phyloP scores from a whole-genome alignment of 2,113 vertebrate species.

The Ceyx margarethae region DNA sequence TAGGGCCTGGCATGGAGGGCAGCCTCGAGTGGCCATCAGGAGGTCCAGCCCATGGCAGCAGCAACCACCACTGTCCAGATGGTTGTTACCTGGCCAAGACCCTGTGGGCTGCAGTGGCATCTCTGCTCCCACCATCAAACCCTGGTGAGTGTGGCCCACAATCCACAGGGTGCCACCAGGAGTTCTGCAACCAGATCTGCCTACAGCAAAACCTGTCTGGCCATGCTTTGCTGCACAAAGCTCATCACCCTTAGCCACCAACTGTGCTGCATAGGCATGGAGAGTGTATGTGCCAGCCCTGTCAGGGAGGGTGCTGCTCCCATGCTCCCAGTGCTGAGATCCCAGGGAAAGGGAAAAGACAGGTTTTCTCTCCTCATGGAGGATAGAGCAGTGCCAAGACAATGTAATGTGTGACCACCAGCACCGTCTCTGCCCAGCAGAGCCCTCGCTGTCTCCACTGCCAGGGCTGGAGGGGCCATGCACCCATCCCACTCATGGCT shows the following conservation, averaged over 20 bases:
- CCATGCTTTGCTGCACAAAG: neutral
- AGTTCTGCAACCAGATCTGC: neutral
- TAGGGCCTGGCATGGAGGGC: neutral
- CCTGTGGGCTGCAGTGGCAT: neutral
- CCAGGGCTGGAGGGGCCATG: neutral
- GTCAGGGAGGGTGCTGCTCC: neutral
- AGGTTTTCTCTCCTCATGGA: neutral
- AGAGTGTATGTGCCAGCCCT: neutral
- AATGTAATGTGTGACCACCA: fast-evolving
- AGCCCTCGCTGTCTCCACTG: neutral
- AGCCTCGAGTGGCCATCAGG: neutral
- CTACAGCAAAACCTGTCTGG: neutral
- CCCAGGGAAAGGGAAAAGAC: neutral
- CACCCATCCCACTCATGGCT: fast-evolving
- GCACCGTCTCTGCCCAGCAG: neutral
- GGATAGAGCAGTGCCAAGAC: neutral
- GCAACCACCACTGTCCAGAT: neutral
- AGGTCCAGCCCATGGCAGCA: neutral
- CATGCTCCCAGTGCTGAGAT: fast-evolving
- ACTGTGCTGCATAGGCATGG: neutral
- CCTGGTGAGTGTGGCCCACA: fast-evolving
- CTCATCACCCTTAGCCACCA: neutral
- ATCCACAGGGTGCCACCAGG: neutral
- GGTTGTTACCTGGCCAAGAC: neutral
- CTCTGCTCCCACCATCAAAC: neutral